Percentiles rank a stretch among this genome's conserved stretches.
Conservation (phyloP, 2,113 vertebrate species). For the Elanus axillaris region DNA sequence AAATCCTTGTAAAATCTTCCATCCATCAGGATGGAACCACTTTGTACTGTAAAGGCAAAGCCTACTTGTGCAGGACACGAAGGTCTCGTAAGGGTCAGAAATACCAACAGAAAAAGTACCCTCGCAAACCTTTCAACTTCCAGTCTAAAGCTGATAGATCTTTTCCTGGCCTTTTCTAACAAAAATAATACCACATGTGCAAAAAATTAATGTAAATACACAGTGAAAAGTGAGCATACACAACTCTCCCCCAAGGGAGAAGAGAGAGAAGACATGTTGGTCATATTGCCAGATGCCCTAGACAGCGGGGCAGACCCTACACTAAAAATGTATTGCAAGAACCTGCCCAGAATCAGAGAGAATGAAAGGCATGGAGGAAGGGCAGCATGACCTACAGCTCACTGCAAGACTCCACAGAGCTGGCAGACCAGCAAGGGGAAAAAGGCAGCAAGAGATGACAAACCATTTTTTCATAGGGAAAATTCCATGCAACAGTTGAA, state of each 20-base stretch:
- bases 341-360: background rate
- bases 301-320: background rate
- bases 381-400: background rate
- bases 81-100: background rate
- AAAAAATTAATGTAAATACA: background rate
- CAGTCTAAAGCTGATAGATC: background rate
- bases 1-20: background rate
- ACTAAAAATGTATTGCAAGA: background rate
- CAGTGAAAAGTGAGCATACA: background rate
- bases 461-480: background rate
- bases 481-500: background rate
- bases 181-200: background rate
- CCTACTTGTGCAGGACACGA: background rate
- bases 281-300: background rate
- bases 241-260: background rate
- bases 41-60: background rate
- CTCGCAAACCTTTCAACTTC: background rate
- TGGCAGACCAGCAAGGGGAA: background rate
- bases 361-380: background rate
- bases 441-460: background rate
- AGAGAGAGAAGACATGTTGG: background rate
- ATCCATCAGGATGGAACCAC: background rate
- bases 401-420: background rate
- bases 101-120: background rate
- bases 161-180: background rate